A percentile compares a stretch with the other conserved stretches of the same genome.
Evolutionary conservation across 2,797 vertebrate species (phyloP).

Genomic region (Betta splendens): DNA sequence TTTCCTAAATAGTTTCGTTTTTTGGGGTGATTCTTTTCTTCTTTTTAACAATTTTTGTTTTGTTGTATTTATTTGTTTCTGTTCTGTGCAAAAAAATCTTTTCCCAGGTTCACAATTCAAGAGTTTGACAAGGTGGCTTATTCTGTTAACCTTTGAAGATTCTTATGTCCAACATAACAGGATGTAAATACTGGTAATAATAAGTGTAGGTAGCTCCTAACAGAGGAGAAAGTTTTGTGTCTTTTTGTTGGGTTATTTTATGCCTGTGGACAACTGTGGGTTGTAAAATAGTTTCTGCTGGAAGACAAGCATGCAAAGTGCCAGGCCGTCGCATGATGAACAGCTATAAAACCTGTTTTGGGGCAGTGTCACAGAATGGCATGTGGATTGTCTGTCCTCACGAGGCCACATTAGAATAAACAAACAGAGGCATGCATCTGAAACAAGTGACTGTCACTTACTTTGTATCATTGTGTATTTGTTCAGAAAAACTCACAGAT

Average conservation of each 20-base stretch:
- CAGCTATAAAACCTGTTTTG: not conserved
- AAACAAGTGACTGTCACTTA: not conserved
- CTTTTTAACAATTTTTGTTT: too few relatives aligned
- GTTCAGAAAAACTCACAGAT: conserved; percentile 8
- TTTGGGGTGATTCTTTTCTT: too few relatives aligned
- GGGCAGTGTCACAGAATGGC: conserved; percentile 3
- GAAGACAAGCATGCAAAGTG: not conserved
- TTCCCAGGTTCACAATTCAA: not conserved
- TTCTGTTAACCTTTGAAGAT: not conserved
- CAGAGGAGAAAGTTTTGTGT: not conserved
- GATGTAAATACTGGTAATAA: too few relatives aligned
- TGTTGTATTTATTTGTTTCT: too few relatives aligned
- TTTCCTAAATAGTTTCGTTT: not conserved
- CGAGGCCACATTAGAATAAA: too few relatives aligned
- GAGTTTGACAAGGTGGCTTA: not conserved
- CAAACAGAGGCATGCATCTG: conserved; percentile 1
- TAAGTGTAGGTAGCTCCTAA: not conserved
- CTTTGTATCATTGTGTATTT: conserved; percentile 1
- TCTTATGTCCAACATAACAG: not conserved
- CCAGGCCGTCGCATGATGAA: conserved; percentile 40
- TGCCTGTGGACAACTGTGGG: not conserved
- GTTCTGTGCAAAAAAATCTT: too few relatives aligned
- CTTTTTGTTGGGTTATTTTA: conserved; percentile 8
- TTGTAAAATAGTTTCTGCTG: not conserved
- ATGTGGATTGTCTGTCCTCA: not conserved